A percentile compares a stretch with the other conserved stretches of the same genome.
phyloP scores from a whole-genome alignment of 2,797 vertebrate species.

The Cynodonichthys magdalenae region DNA sequence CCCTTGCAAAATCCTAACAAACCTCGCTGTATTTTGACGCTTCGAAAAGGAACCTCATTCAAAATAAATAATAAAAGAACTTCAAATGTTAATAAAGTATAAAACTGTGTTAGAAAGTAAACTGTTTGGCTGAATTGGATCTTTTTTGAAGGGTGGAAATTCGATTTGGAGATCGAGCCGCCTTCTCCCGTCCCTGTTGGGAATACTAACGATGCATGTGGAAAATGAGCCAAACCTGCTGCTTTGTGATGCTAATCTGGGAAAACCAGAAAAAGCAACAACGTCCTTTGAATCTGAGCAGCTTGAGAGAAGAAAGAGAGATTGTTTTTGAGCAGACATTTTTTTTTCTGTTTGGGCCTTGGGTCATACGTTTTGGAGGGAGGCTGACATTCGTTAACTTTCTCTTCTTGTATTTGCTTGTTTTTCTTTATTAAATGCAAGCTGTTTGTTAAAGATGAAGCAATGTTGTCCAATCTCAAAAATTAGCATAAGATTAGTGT shows the following conservation, averaged over 20 bases:
- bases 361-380: not conserved
- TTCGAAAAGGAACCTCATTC: not conserved
- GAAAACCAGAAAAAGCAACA: constrained; percentile 49
- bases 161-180: constrained; percentile 31
- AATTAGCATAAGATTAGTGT: not conserved
- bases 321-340: not conserved
- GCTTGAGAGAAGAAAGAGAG: constrained; percentile 8
- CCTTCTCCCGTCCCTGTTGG: constrained; percentile 38
- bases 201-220: constrained; percentile 73
- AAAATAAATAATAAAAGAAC: not conserved
- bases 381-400: not conserved
- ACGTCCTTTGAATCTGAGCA: constrained; percentile 38
- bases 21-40: not conserved
- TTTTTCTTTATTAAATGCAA: not conserved
- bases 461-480: not conserved
- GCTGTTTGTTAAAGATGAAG: not conserved
- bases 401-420: not conserved
- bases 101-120: not conserved
- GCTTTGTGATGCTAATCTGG: constrained; percentile 76
- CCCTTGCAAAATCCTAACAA: not conserved
- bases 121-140: constrained; percentile 16
- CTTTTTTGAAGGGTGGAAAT: constrained; percentile 37
- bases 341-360: not conserved
- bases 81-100: constrained; percentile 8
- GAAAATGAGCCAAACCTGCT: constrained; percentile 43